Conservation (phyloP, 2,888 invertebrate species). For the Aporophyla lueneburgensis region DNA sequence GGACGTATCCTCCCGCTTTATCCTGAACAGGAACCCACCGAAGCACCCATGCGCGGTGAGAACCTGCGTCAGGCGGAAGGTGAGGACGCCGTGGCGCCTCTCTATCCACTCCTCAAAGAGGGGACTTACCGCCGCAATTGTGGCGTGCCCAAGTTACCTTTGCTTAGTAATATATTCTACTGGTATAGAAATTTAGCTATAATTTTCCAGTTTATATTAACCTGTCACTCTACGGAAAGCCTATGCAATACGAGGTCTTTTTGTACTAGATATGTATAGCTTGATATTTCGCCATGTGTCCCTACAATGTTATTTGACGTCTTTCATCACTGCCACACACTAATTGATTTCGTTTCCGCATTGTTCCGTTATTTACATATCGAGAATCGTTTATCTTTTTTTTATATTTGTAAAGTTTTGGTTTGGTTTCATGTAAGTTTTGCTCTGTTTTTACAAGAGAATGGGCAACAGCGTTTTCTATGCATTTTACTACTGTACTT, state of each 20-base stretch:
- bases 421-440: not conserved
- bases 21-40: no score
- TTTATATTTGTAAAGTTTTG: not conserved
- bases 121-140: no score
- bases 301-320: conserved; percentile 2
- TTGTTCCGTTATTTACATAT: conserved; percentile 32
- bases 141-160: no score
- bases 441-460: no score
- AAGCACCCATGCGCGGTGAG: no score
- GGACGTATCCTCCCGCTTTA: no score
- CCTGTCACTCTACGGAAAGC: not conserved
- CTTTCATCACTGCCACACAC: conserved; percentile 11
- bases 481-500: no score
- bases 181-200: not conserved
- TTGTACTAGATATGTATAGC: not conserved
- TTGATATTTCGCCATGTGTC: not conserved
- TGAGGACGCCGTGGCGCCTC: no score
- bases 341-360: conserved; percentile 27
- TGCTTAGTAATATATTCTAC: not conserved
- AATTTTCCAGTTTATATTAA: no score
- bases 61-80: no score
- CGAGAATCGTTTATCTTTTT: conserved; percentile 10
- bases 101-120: no score
- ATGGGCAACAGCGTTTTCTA: no score
- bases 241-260: not conserved